Base-by-base conservation (phyloP, 2,797 vertebrate genomes). In the Oreonectes daqikongensis region DNA sequence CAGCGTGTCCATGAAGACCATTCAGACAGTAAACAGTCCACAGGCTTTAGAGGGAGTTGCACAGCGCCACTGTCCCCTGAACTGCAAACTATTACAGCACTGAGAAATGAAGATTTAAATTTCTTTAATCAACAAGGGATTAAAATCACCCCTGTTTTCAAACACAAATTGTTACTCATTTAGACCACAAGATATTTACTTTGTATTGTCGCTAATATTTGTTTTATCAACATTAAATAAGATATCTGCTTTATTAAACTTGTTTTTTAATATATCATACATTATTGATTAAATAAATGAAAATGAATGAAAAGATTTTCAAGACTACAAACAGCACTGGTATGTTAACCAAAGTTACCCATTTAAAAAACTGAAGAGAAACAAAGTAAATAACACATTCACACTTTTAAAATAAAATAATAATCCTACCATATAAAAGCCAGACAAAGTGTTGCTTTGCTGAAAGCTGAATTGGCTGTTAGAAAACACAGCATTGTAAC, bases 1-100 rank as follows among this genome's bases (percentile, higher is more conserved):
- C 96, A 99, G 0, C 75, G 79, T 14, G 94, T 95, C 97, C 97
- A 99, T 0, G 90, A n/a, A 6, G 94, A 94, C 97, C 97, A 99
- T 55, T 89, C 78, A 1, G 96, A 95, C 57, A 94, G 79, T 3
- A 18, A 3, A 28, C 97, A 99, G 84, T 97, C 93, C 4, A 94
- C 84, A 0, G 95, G 92, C 32, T 75, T 75, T 0, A 76, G 87
- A 0, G 60, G 4, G 3, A 0, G 0, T 20, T 0, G 12, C 46
- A 3, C 67, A 24, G 44, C 0, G 85, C 90, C 55, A n/a, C 26
- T 11, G 53, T 67, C 40, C 18, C 24, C 78, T 44, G 60, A 69
- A 48, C 35, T 3, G 28, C 48, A 50, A 8, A 53, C 57, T 30
- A 60, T 48, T 15, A 80, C 20, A 46, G 61, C 53, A 50, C 52